phyloP scores from a whole-genome alignment of 2,797 vertebrate species.

The Silurus lanzhouensis region DNA sequence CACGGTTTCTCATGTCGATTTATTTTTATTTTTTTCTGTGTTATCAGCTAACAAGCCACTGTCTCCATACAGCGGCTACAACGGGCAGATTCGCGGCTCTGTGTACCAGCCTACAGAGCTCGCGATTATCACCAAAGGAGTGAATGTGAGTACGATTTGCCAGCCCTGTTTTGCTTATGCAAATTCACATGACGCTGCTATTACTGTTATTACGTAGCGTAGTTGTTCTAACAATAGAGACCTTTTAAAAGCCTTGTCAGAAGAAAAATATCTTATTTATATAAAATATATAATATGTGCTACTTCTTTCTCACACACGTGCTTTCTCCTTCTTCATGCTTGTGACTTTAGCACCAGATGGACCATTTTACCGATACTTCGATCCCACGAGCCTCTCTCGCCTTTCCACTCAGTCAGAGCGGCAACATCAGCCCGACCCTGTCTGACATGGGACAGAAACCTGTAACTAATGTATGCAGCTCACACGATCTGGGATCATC shows the following conservation, averaged over 20 bases:
- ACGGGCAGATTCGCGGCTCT: conserved; percentile 83
- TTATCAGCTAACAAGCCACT: conserved; percentile 81
- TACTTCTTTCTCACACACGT: neutral
- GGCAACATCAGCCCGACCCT: conserved; percentile 72
- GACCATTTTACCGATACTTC: conserved; percentile 72
- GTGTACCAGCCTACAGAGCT: conserved; percentile 97
- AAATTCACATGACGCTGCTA: neutral
- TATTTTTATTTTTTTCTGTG: conserved; percentile 2
- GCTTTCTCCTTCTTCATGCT: conserved; percentile 23
- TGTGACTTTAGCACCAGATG: conserved; percentile 59
- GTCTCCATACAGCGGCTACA: conserved; percentile 93
- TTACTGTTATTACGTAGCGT: neutral
- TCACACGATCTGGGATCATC: conserved; percentile 57
- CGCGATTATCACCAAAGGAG: conserved; percentile 86
- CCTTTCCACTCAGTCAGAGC: conserved; percentile 70
- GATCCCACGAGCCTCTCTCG: conserved; percentile 83
- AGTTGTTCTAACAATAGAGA: neutral
- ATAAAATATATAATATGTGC: no score
- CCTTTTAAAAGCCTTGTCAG: neutral
- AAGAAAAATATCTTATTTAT: neutral
- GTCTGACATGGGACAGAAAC: conserved; percentile 65
- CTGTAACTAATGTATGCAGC: conserved; percentile 70
- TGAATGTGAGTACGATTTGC: conserved; percentile 73
- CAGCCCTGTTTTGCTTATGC: conserved; percentile 36
- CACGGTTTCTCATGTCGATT: neutral